phyloP scores from a whole-genome alignment of 1,140 invertebrate genomes.

The Listronotus bonariensis region DNA sequence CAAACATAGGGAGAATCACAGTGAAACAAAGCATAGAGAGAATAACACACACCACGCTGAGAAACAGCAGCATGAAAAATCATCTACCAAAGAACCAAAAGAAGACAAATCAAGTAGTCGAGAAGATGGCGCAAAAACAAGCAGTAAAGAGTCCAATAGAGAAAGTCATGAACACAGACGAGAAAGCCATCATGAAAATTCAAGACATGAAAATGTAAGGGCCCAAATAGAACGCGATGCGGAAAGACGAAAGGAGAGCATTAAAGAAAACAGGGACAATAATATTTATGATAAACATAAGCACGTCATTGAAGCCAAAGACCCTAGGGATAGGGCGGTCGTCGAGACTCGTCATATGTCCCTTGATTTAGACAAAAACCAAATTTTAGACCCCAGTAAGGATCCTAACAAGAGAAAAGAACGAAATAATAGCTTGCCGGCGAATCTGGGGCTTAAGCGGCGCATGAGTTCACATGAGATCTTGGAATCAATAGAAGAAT shows the following conservation, averaged over 20 bases:
- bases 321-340: slow-evolving; percentile 42
- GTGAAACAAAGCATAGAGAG: slow-evolving; percentile 48
- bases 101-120: slow-evolving; percentile 33
- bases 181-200: slow-evolving; percentile 30
- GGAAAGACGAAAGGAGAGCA: slow-evolving; percentile 50
- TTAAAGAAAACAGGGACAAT: slow-evolving; percentile 56
- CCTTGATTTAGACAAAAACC: slow-evolving; percentile 47
- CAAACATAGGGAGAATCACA: slow-evolving; percentile 51
- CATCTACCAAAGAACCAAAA: slow-evolving; percentile 44
- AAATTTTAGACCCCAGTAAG: slow-evolving; percentile 25
- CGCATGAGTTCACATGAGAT: slow-evolving; percentile 78
- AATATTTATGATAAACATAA: slow-evolving; percentile 51
- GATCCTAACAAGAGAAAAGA: slow-evolving; percentile 60
- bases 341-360: slow-evolving; percentile 51
- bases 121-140: not conserved
- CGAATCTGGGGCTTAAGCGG: slow-evolving; percentile 68
- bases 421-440: slow-evolving; percentile 66
- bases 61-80: slow-evolving; percentile 34
- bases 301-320: slow-evolving; percentile 46
- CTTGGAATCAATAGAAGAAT: slow-evolving; percentile 65
- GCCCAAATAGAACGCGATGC: slow-evolving; percentile 44
- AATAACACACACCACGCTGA: slow-evolving; percentile 32
- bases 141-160: not conserved
- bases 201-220: slow-evolving; percentile 44
- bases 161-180: slow-evolving; percentile 14